Conservation (phyloP, 1,140 invertebrate species). For the Panagrolaimus sp. region DNA sequence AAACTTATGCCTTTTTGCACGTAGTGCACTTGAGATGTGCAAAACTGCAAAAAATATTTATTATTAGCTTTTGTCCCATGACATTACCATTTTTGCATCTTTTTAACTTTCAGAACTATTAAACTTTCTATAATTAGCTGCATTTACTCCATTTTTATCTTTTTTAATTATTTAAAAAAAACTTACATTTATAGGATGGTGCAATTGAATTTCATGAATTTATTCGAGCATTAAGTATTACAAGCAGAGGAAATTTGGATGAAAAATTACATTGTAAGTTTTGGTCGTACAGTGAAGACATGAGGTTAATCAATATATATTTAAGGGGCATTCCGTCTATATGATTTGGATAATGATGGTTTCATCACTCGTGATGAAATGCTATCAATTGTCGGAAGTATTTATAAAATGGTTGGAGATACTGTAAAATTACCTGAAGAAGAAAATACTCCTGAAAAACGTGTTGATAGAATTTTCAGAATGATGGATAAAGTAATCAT, state of each 20-base stretch:
- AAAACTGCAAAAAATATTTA: neutral
- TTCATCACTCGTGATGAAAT: slow-evolving; percentile 95
- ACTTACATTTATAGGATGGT: slow-evolving; percentile 71
- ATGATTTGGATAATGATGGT: slow-evolving; percentile 94
- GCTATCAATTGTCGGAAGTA: slow-evolving; percentile 97
- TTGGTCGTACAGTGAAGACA: neutral
- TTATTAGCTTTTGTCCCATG: neutral
- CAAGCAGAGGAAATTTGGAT: slow-evolving; percentile 87
- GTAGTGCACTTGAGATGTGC: too few species aligned
- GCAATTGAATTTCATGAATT: slow-evolving; percentile 97
- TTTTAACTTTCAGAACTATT: neutral
- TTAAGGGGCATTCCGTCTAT: slow-evolving; percentile 80
- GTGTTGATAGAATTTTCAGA: slow-evolving; percentile 93
- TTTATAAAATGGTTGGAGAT: slow-evolving; percentile 88
- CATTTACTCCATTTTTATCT: slow-evolving; percentile 5
- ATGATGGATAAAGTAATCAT: slow-evolving; percentile 76
- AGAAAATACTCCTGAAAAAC: slow-evolving; percentile 87
- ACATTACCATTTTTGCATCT: too few species aligned
- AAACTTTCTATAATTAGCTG: neutral
- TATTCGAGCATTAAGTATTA: slow-evolving; percentile 85
- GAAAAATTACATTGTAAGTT: slow-evolving; percentile 90
- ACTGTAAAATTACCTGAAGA: slow-evolving; percentile 58
- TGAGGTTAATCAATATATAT: slow-evolving; percentile 75
- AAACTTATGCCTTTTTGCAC: too few species aligned
- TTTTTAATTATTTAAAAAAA: slow-evolving; percentile 9